Base-by-base conservation (phyloP, 1,140 invertebrate genomes). In the Zaprionus ghesquierei region DNA sequence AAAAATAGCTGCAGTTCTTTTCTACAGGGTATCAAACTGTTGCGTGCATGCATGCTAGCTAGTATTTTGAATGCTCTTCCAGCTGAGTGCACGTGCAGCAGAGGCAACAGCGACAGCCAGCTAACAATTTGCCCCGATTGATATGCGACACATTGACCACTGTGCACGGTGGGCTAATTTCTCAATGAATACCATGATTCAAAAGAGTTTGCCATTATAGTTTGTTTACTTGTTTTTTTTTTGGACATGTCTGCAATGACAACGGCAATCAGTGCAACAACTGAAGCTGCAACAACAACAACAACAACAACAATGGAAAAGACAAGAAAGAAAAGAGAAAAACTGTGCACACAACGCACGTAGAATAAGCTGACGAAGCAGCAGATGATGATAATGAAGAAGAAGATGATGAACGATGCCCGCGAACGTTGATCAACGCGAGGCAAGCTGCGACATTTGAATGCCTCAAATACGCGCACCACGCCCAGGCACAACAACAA, bases 161-260 rank as follows among this genome's bases (percentile, higher is more conserved):
- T 69, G 50, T 75, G 64, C 64, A 61, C 54, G 66, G 65, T 73
- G 46, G 29, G 53, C 41, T 27, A 53, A 63, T 69, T 74, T 74
- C 70, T 64, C 54, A 74, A 69, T 74, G 75, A 69, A 72, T n/a
- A 51, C 20, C 35, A 44, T 56, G 35, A 53, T 38, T 50, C n/a
- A 35, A 60, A 66, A 53, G 44, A 38, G 46, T 23, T 66, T 18
- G 46, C 41, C 46, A 60, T 63, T 77, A 63, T 59, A 66, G 44
- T n/a, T n/a, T 29, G 6, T 29, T n/a, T n/a, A n/a, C n/a, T n/a
- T 3, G 27, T 29, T 6, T 8, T 5, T 29, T 60, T 64, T 72
- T 74, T 64, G 69, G 74, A 60, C 60, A 71, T 59, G 68, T 61
- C 35, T 62, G 55, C 56, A 61, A 68, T 66, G 62, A 61, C 49